A percentile compares a stretch with the other conserved stretches of the same genome.
Evolutionary conservation across 1,140 invertebrate genomes (phyloP).

Genomic region (Drosophila mojavensis): DNA sequence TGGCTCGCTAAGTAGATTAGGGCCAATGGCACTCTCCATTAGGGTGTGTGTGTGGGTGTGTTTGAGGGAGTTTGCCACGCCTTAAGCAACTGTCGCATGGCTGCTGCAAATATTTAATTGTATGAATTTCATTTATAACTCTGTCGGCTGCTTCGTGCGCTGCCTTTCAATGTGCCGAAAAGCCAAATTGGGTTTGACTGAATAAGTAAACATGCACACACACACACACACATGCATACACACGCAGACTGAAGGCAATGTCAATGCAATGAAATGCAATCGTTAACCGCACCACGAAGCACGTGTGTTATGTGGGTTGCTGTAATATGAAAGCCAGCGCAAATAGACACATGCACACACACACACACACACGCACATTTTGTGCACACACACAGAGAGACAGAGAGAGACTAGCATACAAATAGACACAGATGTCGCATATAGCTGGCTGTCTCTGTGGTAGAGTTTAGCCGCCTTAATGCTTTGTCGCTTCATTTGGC

Average conservation of each 20-base stretch:
- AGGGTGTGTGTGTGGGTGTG: background rate
- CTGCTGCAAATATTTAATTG: conserved; percentile 62
- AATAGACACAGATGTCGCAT: too few relatives aligned
- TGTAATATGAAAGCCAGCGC: conserved; percentile 58
- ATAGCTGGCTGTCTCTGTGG: too few relatives aligned
- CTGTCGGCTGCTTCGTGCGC: conserved; percentile 26
- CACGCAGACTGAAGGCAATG: conserved; percentile 11
- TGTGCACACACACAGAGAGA: too few relatives aligned
- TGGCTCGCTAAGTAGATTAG: conserved; percentile 76
- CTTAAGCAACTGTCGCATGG: conserved; percentile 11
- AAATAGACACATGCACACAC: conserved; percentile 29
- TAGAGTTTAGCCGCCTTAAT: too few relatives aligned
- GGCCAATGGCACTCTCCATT: conserved; percentile 59
- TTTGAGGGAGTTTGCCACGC: background rate
- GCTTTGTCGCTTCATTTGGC: too few relatives aligned
- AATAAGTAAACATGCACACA: conserved; percentile 44
- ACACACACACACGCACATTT: background rate
- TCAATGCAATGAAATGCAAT: conserved; percentile 66
- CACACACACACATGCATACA: conserved; percentile 18
- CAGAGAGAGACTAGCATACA: too few relatives aligned
- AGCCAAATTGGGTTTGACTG: conserved; percentile 74
- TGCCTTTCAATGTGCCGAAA: conserved; percentile 58
- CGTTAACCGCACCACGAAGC: conserved; percentile 64
- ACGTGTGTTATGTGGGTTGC: conserved; percentile 48
- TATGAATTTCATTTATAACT: conserved; percentile 51